Base-by-base conservation (phyloP, 1,140 invertebrate genomes). In the Holcopasites calliopsidis region DNA sequence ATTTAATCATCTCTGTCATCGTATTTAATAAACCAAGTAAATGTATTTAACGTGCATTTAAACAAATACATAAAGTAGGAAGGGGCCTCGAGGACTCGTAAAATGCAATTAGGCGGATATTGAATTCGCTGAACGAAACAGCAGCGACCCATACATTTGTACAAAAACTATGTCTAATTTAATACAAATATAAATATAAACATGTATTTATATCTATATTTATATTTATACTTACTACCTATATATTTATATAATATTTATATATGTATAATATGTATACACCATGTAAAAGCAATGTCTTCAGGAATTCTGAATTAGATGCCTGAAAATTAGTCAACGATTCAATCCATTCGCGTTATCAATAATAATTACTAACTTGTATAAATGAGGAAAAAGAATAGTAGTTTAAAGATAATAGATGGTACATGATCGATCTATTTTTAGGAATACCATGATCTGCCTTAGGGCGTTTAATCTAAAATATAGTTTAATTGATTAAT, bases 151-250 rank as follows among this genome's bases (percentile, higher is more conserved):
- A 79, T 85, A 88, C 72, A 80, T 88, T 89, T 89, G 85, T 89
- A 88, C 86, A 89, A 90, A 90, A 89, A 85, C 81, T 87, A 90
- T 87, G 86, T 86, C 79, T 88, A 89, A 82, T 83, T 87, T 85
- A 58, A 72, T 77, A 52, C 26, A 75, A 75, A 73, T 73, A 77
- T 50, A 54, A 64, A 64, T 73, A 64, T 64, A 72, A 57, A 47
- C 50, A 33, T 13, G 76, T 77, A 64, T 52, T 4, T 57, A 73
- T 57, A 76, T 31, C 5, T 64, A 38, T 69, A 84, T 86, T 77
- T 85, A 81, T 84, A 64, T 66, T 16, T 72, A 65, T 60, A 75
- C 18, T 21, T 66, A 28, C 58, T 80, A 83, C n/a, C n/a, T 74
- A 83, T 79, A 81, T 72, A 74, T 83, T 83, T 84, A 79, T 87